Conservation (phyloP, 2,113 vertebrate genomes). For the Accipiter cooperii region DNA sequence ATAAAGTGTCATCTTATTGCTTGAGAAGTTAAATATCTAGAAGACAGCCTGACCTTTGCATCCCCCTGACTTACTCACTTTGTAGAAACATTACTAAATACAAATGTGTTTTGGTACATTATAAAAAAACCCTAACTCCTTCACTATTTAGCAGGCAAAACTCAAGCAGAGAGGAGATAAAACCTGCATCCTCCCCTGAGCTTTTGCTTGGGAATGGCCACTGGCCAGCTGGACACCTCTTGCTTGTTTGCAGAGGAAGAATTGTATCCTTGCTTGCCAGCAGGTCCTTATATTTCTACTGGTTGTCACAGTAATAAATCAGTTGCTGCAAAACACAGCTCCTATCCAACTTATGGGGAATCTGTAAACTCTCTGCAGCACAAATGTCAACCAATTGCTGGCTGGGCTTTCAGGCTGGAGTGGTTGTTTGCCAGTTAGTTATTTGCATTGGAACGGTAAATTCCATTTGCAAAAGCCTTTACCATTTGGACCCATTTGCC, state of each 20-base stretch:
- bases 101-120: not conserved
- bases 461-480: conserved; percentile 3
- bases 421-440: conserved; percentile 19
- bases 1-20: not conserved
- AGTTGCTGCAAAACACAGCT: conserved; percentile 44
- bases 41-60: not conserved
- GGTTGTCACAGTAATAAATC: conserved; percentile 59
- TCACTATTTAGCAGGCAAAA: not conserved
- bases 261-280: conserved; percentile 23
- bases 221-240: conserved; percentile 19
- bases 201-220: not conserved
- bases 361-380: conserved; percentile 36
- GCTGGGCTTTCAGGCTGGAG: not conserved
- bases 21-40: not conserved
- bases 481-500: not conserved
- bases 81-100: not conserved
- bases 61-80: not conserved
- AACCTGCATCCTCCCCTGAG: not conserved
- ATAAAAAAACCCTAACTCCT: not conserved
- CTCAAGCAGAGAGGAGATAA: not conserved
- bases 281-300: conserved; percentile 39
- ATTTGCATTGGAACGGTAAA: conserved; percentile 40
- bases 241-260: conserved; percentile 21
- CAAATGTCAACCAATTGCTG: conserved; percentile 40
- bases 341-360: conserved; percentile 6